Evolutionary conservation across 2,888 invertebrate species (phyloP), one percentile per base, ranked within the genome.

Genomic region (Dryobotodes eremita): DNA sequence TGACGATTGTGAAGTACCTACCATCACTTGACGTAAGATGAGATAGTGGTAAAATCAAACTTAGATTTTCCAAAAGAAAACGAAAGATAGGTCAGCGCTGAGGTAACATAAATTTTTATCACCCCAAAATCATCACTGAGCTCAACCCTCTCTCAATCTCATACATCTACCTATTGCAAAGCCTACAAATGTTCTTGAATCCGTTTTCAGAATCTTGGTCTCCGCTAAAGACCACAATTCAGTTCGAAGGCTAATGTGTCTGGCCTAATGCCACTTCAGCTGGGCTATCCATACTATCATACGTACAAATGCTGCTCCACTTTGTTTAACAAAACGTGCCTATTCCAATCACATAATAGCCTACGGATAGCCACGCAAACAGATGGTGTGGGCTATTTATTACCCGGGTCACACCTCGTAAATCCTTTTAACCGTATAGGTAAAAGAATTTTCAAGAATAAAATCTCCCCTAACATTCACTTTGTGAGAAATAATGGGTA

Each of bases 401-500:
- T 62, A 42, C 66, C 13, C n/a, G 42, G 68, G 71, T 68, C 71
- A 69, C 75, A 71, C 53, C 48, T 36, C 50, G 50, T 84, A 84
- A 82, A 75, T 85, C 10, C 36, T 31, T n/a, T 65, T 64, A 85
- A 64, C 55, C 17, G 31, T 70, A 55, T 36, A 71, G 57, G 72
- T 74, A 71, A 73, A 77, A 76, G 59, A 71, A 75, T 75, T 65
- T 80, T 65, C 69, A 75, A 72, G 72, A 59, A 82, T 53, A 75
- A 82, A 78, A 77, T 72, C 77, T 69, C 46, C 72, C 69, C 71
- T 65, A 13, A 62, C 71, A 77, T 75, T 72, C 61, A 82, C 74
- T 82, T 75, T 61, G 36, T 68, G 65, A 68, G 64, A 71, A 83
- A 61, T 80, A 83, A 86, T 86, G 75, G 84, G 46, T 75, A 73